Evolutionary conservation across 1,140 invertebrate genomes (phyloP).

Genomic region (Camponotus vicinus): DNA sequence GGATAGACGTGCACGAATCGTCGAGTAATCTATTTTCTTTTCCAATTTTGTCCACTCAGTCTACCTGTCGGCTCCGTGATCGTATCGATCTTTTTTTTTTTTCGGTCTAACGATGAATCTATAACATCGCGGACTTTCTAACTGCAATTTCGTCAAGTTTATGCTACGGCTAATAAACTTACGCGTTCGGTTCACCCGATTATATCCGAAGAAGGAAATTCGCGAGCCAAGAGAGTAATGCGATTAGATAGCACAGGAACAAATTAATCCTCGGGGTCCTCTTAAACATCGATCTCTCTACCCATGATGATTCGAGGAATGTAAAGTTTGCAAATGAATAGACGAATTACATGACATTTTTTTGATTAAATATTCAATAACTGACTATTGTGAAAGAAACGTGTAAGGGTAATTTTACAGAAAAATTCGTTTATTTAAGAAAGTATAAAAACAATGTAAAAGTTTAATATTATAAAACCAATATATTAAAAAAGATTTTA

Average conservation of each 20-base stretch:
- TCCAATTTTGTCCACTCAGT: conserved; percentile 14
- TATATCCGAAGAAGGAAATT: conserved; percentile 60
- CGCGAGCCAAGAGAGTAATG: conserved; percentile 30
- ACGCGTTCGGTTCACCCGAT: conserved; percentile 34
- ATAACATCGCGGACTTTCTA: conserved; percentile 43
- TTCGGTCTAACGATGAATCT: conserved; percentile 28
- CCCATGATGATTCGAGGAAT: background rate
- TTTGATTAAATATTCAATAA: background rate
- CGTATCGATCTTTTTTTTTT: conserved; percentile 16
- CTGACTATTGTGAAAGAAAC: background rate
- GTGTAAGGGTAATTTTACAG: background rate
- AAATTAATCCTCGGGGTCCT: conserved; percentile 27
- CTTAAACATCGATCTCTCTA: conserved; percentile 30
- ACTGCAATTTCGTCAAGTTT: conserved; percentile 49
- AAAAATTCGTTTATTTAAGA: background rate
- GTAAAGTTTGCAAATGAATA: background rate
- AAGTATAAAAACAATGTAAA: background rate
- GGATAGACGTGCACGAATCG: conserved; percentile 11
- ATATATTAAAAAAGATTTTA: background rate
- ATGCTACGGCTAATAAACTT: conserved; percentile 45
- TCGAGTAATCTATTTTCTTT: conserved; percentile 33
- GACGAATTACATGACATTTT: background rate
- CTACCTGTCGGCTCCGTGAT: background rate
- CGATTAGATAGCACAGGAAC: conserved; percentile 48
- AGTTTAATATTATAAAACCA: background rate